Evolutionary conservation across 2,113 vertebrate species (phyloP), one percentile per base, ranked within the genome.

Genomic region (Thryonomys swinderianus): DNA sequence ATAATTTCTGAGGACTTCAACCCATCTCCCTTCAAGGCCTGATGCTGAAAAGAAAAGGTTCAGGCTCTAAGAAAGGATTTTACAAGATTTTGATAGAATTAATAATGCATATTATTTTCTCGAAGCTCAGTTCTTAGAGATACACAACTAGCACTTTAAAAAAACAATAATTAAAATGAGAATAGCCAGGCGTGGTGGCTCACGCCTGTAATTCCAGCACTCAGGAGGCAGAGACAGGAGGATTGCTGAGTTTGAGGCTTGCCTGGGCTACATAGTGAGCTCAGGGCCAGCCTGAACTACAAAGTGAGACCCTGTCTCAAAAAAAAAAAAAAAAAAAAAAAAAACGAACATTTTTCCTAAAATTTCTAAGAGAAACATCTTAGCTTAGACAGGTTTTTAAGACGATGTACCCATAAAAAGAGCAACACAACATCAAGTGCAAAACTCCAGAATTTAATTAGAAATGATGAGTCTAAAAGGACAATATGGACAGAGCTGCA

Each of bases 1-100:
- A 69, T 74, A 97, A 94, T 95, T 96, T 92, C 12, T 94, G 85
- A 93, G 83, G 21, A 78, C 2, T 76, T 95, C 11, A 55, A 57
- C 30, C 69, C 51, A 94, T 80, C 42, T 94, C 40, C 82, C 42
- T 48, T 27, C 42, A 74, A 66, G 34, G 14, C 21, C 61, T 30
- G 42, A 87, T 64, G 81, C 30, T 91, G 30, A 27, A 90, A 61
- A 95, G 55, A 80, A 85, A 94, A 96, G 32, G 34, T 61, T 64
- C 16, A 76, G 66, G 67, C 42, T 90, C 73, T 90, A 83, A 79
- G 57, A 2, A 89, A 66, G 51, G 11, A 88, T 8, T 59, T 90
- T 53, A 76, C 51, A 88, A 76, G 66, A 67, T 57, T 95, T 85
- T 85, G 59, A 67, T 67, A 55, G 53, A 57, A 91, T 86, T 97